These are phyloP conservation scores for Euclidia mi DNA, from an alignment of 2,888 invertebrate genomes.

Conservation along the genomic window DNA sequence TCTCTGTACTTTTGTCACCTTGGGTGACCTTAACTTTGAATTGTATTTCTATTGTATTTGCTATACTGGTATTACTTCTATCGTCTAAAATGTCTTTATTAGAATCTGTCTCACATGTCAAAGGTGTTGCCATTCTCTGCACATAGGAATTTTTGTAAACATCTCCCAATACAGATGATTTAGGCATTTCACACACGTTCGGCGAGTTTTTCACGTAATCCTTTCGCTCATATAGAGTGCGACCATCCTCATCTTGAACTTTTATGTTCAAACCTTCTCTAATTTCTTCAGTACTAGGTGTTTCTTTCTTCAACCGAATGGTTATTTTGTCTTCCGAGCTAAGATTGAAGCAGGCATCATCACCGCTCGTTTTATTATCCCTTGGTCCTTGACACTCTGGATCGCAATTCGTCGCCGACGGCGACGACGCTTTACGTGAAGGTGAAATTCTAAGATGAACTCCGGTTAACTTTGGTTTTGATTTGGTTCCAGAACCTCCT, in stretches of 20 bases:
- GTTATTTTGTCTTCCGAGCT: conserved; percentile 66
- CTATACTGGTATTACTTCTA: conserved; percentile 63
- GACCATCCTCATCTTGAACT: conserved; percentile 73
- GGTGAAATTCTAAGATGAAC: conserved; percentile 63
- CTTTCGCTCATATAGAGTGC: conserved; percentile 72
- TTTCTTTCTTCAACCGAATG: conserved; percentile 62
- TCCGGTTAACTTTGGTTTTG: conserved; percentile 10
- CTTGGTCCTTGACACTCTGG: conserved; percentile 52
- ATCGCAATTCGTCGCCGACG: no score
- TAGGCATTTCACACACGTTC: background rate
- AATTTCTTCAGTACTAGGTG: conserved; percentile 69
- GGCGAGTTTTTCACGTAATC: conserved; percentile 56
- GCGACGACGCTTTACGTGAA: conserved; percentile 34
- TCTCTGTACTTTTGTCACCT: conserved; percentile 69
- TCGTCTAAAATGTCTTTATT: conserved; percentile 48
- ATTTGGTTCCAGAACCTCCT: background rate
- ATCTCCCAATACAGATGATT: conserved; percentile 58
- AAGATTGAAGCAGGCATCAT: conserved; percentile 49
- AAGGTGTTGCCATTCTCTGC: conserved; percentile 60
- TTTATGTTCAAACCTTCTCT: conserved; percentile 68
- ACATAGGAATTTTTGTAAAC: conserved; percentile 67
- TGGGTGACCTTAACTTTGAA: conserved; percentile 74
- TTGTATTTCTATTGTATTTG: conserved; percentile 77
- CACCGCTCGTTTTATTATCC: no score
- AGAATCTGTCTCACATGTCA: conserved; percentile 45